Conservation (phyloP, 1,140 invertebrate species). For the Daktulosphaira vitifoliae region DNA sequence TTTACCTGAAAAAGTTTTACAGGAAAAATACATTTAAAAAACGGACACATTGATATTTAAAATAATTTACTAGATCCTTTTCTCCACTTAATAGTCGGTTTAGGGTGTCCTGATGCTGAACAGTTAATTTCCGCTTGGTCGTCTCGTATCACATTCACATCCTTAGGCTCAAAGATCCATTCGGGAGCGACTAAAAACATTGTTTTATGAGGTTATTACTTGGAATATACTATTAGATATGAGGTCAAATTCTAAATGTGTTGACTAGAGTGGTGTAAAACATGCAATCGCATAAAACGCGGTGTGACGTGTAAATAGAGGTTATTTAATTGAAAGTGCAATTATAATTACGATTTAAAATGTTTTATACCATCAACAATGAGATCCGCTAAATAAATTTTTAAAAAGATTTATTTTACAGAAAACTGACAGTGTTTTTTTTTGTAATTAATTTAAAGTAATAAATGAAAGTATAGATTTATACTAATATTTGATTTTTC, state of each 20-base stretch:
- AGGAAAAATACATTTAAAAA: neutral
- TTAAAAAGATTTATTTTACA: too few relatives aligned
- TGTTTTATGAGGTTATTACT: neutral
- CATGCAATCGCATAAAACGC: slow-evolving; percentile 9
- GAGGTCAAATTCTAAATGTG: neutral
- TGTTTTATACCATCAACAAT: too few relatives aligned
- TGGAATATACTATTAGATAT: neutral
- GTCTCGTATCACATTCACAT: slow-evolving; percentile 44
- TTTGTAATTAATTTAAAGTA: too few relatives aligned
- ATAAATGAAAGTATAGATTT: too few relatives aligned
- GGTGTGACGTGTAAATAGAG: neutral
- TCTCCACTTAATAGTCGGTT: slow-evolving; percentile 49
- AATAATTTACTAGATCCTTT: slow-evolving; percentile 43
- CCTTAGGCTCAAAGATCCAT: slow-evolving; percentile 49
- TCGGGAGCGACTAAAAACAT: slow-evolving; percentile 49
- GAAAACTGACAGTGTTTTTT: too few relatives aligned
- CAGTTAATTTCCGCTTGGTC: slow-evolving; percentile 41
- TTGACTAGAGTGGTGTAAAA: neutral
- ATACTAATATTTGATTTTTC: too few relatives aligned
- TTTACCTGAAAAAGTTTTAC: slow-evolving; percentile 6
- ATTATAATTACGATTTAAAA: too few relatives aligned
- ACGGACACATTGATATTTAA: too few relatives aligned
- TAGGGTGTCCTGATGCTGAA: slow-evolving; percentile 48
- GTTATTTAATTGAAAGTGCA: too few relatives aligned
- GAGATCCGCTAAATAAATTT: too few relatives aligned